Base-by-base conservation (phyloP, 2,113 vertebrate genomes). In the Erpornis zantholeuca region DNA sequence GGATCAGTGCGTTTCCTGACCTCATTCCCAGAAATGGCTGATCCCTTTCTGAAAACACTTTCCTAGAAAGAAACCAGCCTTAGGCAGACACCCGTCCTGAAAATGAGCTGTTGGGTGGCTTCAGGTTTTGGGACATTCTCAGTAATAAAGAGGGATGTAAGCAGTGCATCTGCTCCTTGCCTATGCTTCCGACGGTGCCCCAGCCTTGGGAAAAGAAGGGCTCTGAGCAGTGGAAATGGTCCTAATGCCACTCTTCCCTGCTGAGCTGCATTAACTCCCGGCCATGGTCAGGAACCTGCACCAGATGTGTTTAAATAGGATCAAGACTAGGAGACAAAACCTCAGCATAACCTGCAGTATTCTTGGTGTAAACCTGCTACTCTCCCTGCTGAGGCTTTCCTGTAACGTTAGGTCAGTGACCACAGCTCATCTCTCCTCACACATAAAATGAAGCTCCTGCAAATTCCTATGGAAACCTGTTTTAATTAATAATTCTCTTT, bases 361-460 rank as follows among this genome's bases (percentile, higher is more conserved):
- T 57, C 25, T 21, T 35, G 36, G 42, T 9, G 31, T 45, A 71
- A 86, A 71, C 15, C 8, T 49, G 52, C 54, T 75, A 33, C 52
- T 44, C 36, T 87, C 29, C 29, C 44, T 53, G 52, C 24, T 64
- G 23, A 68, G 38, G 56, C 40, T 76, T n/a, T 79, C 36, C 36
- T 57, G 31, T 22, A 45, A 10, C 0, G 0, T 31, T 7, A 52
- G 11, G 19, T 3, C 50, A 57, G 20, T 19, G 44, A 79, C 27
- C 65, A 50, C 49, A 45, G 44, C n/a, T 82, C 54, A 31, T 10
- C 45, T 75, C 45, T 66, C 36, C 40, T 64, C 64, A 27, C 33
- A 15, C 0, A 2, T 24, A 60, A 59, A 75, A 59, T 2, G 8
- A 64, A 23, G 61, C 22, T 87, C 69, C 47, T 35, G 31, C 15